These are phyloP conservation scores for Nanorana parkeri DNA, from an alignment of 2,113 vertebrate species.

Conservation along the genomic window DNA sequence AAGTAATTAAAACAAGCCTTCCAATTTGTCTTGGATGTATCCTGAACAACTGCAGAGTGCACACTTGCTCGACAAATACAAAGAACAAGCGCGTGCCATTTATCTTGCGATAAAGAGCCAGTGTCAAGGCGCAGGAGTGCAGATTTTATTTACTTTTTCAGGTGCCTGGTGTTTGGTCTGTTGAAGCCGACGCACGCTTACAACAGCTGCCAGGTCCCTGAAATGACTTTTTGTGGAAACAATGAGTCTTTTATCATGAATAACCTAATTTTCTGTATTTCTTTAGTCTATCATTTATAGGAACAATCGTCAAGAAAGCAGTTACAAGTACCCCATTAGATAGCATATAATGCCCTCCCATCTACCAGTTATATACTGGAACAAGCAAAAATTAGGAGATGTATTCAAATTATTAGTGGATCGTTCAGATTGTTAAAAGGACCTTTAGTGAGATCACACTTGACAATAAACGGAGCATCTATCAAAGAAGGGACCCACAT, in stretches of 20 bases:
- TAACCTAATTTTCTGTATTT: background rate
- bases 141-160: conserved; percentile 5
- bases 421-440: too few species aligned
- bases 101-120: conserved; percentile 34
- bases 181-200: background rate
- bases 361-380: too few species aligned
- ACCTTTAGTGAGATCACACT: too few species aligned
- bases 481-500: too few species aligned
- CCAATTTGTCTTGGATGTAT: conserved; percentile 19
- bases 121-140: conserved; percentile 2
- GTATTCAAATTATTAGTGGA: too few species aligned
- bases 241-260: conserved; percentile 18
- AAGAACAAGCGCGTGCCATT: conserved; percentile 34
- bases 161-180: conserved; percentile 16
- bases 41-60: conserved; percentile 8
- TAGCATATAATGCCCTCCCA: too few species aligned
- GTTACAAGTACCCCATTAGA: too few species aligned
- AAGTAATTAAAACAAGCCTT: conserved; percentile 41
- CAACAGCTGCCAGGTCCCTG: conserved; percentile 27
- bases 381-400: too few species aligned
- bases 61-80: conserved; percentile 16
- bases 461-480: too few species aligned
- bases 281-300: background rate
- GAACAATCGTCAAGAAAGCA: too few species aligned
- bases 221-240: conserved; percentile 17